Percentiles rank a stretch among this genome's conserved stretches.
phyloP scores from a whole-genome alignment of 1,140 invertebrate genomes.

The Lethrus apterus region DNA sequence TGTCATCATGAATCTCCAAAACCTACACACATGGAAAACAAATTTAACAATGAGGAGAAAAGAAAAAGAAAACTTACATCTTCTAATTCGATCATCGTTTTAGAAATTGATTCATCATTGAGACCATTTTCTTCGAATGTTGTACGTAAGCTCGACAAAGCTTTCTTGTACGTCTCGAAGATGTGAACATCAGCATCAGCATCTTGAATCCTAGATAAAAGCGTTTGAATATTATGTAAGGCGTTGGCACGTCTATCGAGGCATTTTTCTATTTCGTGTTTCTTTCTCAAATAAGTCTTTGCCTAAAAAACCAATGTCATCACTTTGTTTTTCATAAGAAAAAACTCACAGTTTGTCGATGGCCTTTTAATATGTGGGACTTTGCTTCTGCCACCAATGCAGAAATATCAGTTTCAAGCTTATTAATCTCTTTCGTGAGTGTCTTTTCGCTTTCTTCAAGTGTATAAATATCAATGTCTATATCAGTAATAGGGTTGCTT shows the following conservation, averaged over 20 bases:
- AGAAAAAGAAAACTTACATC: slow-evolving; percentile 27
- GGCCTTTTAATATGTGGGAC: slow-evolving; percentile 34
- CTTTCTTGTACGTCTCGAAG: slow-evolving; percentile 41
- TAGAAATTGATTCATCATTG: slow-evolving; percentile 39
- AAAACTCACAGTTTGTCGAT: slow-evolving; percentile 35
- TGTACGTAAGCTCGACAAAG: slow-evolving; percentile 37
- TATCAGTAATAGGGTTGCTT: slow-evolving; percentile 27
- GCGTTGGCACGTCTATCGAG: slow-evolving; percentile 38
- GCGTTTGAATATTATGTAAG: slow-evolving; percentile 40
- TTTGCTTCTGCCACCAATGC: slow-evolving; percentile 35
- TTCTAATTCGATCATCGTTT: slow-evolving; percentile 41
- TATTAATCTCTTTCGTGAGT: slow-evolving; percentile 35
- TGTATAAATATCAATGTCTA: slow-evolving; percentile 35
- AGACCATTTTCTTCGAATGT: slow-evolving; percentile 39
- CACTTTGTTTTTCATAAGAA: too few relatives aligned
- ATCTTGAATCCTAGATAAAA: slow-evolving; percentile 39
- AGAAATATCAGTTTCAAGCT: slow-evolving; percentile 37
- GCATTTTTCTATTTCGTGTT: slow-evolving; percentile 40
- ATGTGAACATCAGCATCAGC: slow-evolving; percentile 36
- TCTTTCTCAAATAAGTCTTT: slow-evolving; percentile 40
- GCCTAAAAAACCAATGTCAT: slow-evolving; percentile 33
- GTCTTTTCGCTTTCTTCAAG: slow-evolving; percentile 38
- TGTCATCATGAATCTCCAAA: slow-evolving; percentile 40
- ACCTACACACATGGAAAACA: slow-evolving; percentile 26
- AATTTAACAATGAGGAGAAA: not conserved